Percentiles rank a stretch among this genome's conserved stretches.
Conservation (phyloP, 2,113 vertebrate genomes). For the Pluvialis apricaria region DNA sequence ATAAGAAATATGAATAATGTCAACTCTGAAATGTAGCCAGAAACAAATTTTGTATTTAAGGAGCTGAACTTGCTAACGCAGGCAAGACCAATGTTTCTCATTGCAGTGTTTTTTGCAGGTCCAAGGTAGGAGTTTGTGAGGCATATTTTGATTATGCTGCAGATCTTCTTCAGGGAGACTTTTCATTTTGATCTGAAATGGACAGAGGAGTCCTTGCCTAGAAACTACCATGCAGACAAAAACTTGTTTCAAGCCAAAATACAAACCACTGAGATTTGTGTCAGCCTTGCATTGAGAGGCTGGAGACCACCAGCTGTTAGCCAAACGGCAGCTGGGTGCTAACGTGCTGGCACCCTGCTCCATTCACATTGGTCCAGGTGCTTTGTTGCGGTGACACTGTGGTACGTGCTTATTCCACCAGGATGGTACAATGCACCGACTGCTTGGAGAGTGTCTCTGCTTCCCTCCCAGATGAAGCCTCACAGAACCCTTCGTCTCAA, state of each 20-base stretch:
- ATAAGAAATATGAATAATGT: neutral
- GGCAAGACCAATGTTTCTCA: neutral
- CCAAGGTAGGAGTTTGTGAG: neutral
- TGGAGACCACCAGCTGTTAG: neutral
- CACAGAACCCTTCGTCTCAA: neutral
- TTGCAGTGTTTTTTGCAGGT: neutral
- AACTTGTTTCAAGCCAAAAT: neutral
- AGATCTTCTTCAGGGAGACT: neutral
- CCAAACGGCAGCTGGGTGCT: neutral
- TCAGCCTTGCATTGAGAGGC: neutral
- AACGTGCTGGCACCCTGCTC: neutral
- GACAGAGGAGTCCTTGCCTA: neutral
- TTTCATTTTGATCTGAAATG: neutral
- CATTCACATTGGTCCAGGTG: accelerated
- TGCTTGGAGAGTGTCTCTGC: neutral
- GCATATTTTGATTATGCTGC: neutral
- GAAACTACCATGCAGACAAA: neutral
- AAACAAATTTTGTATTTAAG: neutral
- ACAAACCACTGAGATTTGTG: neutral
- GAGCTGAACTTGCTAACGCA: neutral
- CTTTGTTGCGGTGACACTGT: neutral
- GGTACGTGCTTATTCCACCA: accelerated
- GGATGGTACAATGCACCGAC: accelerated
- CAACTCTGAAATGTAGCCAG: neutral
- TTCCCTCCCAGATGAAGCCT: neutral